Evolutionary conservation across 2,888 invertebrate species (phyloP), one percentile per base, ranked within the genome.

Genomic region (Mesorhabditis sp.): DNA sequence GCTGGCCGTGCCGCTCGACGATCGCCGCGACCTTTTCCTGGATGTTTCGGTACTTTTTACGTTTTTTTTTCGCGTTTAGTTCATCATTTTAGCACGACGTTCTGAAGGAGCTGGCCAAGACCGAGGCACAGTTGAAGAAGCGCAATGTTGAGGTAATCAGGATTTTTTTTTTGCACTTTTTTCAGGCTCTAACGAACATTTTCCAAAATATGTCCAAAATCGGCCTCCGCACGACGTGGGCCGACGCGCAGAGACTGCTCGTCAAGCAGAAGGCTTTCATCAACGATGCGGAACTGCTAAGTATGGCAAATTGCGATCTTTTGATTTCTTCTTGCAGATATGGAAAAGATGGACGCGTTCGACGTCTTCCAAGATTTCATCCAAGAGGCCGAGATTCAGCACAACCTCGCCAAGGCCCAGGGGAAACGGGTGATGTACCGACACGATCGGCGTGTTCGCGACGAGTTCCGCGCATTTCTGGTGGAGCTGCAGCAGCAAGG

Each of bases 291-390:
- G 91, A 92, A 84, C 87, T 93, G 72, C 88, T 91, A 73, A 89
- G 90, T 90, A 82, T 85, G 87, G 66, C 2, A 13, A n/a, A 61
- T 67, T 28, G 28, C 28, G 28, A 28, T 28, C 28, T 28, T 28
- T 28, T 28, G 28, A 28, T 28, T 28, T 28, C 43, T 65, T 58
- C 65, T 81, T 80, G 50, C 76, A 89, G 89, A 88, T 72, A 98
- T 99, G 98, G 98, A 98, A 86, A 98, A 98, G 87, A 97, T 97
- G 87, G 98, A 99, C 87, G 98, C 98, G 0, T 88, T 99, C 44
- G 91, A 95, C 73, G 95, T 96, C 1, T 99, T 98, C 87, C 96
- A 98, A 88, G 95, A 96, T 82, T 97, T 98, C 87, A 96, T 98
- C 73, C 90, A 94, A 73, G 92, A 93, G 83, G 88, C 97, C 75